phyloP scores from a whole-genome alignment of 2,888 invertebrate species.

The Lasioglossum villosulum region DNA sequence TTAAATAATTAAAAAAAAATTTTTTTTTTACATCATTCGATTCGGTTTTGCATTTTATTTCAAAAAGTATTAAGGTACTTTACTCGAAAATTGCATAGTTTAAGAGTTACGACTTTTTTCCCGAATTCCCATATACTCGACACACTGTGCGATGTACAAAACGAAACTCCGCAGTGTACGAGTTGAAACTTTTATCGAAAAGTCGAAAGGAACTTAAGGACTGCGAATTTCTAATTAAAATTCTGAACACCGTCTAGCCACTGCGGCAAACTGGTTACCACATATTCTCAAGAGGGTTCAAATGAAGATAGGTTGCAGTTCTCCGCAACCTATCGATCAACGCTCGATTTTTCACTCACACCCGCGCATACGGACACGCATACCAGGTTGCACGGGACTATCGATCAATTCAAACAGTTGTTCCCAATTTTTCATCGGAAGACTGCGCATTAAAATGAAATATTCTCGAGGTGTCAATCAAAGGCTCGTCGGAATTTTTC shows the following conservation, averaged over 20 bases:
- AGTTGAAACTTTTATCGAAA: conserved; percentile 6
- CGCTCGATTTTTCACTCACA: background rate
- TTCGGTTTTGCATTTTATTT: too few species aligned
- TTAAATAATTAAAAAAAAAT: too few species aligned
- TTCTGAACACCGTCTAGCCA: background rate
- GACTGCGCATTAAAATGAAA: conserved; percentile 1
- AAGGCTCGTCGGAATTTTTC: background rate
- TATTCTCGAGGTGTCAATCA: background rate
- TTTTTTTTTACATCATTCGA: too few species aligned
- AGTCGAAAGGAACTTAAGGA: background rate
- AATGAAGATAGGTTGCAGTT: conserved; percentile 1
- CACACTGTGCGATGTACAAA: background rate
- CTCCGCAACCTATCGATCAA: background rate
- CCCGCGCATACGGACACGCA: too few species aligned
- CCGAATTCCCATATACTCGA: too few species aligned
- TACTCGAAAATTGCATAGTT: too few species aligned
- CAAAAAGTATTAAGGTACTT: too few species aligned
- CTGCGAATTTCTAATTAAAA: conserved; percentile 7
- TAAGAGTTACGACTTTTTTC: too few species aligned
- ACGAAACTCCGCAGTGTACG: conserved; percentile 1
- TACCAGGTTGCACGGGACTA: background rate
- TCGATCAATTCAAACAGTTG: background rate
- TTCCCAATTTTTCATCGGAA: background rate
- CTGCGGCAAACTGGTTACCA: conserved; percentile 15
- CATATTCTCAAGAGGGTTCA: background rate